Percentiles rank a stretch among this genome's conserved stretches.
Evolutionary conservation across 2,113 vertebrate genomes (phyloP).

Genomic region (Reinhardtius hippoglossoides): DNA sequence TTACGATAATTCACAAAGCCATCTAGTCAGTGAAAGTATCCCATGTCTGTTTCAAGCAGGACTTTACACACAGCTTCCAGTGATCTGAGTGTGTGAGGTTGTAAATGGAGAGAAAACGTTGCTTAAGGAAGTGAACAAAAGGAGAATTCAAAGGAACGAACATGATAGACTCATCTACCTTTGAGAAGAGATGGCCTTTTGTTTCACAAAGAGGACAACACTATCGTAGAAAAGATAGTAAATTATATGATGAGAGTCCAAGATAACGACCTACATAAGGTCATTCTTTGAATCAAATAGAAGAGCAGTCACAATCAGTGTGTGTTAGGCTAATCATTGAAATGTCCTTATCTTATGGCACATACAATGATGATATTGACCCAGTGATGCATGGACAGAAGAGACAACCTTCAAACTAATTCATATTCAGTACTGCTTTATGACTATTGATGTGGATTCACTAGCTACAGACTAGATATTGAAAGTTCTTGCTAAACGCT

Average conservation of each 20-base stretch:
- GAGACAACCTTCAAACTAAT: neutral
- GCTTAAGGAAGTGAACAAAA: neutral
- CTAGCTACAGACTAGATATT: neutral
- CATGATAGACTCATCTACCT: neutral
- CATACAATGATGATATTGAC: neutral
- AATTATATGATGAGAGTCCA: neutral
- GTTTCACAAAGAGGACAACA: neutral
- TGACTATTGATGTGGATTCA: neutral
- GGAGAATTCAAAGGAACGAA: neutral
- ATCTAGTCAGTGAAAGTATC: constrained; percentile 12
- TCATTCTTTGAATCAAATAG: neutral
- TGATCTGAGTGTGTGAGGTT: neutral
- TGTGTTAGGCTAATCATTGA: neutral
- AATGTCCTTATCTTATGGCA: neutral
- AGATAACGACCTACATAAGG: neutral
- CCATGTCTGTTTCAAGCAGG: neutral
- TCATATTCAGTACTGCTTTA: neutral
- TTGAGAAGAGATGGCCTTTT: neutral
- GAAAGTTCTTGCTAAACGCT: neutral
- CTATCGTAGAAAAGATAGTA: neutral
- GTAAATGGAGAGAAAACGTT: neutral
- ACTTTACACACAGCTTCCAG: neutral
- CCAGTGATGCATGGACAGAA: neutral
- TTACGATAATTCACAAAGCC: neutral
- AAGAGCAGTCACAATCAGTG: neutral